These are phyloP conservation scores for Muschampia staudingeri DNA, from an alignment of 2,888 invertebrate species.

Conservation along the genomic window DNA sequence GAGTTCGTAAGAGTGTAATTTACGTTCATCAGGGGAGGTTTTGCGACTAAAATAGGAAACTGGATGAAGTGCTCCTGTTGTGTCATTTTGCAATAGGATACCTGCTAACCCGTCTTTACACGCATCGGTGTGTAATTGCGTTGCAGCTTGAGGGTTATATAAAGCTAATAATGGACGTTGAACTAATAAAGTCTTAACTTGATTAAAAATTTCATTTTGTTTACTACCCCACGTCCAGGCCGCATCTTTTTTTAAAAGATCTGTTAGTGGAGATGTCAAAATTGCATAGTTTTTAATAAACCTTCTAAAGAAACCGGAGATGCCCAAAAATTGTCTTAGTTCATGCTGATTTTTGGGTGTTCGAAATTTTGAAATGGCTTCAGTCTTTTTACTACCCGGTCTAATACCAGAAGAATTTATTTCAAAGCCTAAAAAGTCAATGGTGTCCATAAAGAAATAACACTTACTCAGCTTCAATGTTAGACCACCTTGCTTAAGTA, in stretches of 20 bases:
- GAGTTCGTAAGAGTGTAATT: background rate
- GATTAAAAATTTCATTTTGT: constrained; percentile 17
- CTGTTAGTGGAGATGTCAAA: constrained; percentile 59
- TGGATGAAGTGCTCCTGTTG: background rate
- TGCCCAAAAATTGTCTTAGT: constrained; percentile 60
- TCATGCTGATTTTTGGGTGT: constrained; percentile 50
- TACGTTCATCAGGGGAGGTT: constrained; percentile 38
- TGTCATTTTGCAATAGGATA: background rate
- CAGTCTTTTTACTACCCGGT: constrained; percentile 66
- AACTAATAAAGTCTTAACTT: background rate
- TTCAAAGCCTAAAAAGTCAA: constrained; percentile 69
- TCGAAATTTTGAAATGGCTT: constrained; percentile 57
- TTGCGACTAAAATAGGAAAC: constrained; percentile 55
- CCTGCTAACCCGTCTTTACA: constrained; percentile 11
- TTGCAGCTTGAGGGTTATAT: background rate
- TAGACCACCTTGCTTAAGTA: constrained; percentile 57
- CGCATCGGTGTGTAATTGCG: constrained; percentile 1
- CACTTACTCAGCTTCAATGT: constrained; percentile 68
- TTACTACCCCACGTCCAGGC: constrained; percentile 39
- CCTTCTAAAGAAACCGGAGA: constrained; percentile 52
- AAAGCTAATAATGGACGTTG: background rate
- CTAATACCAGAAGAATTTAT: constrained; percentile 61
- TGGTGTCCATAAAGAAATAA: constrained; percentile 61
- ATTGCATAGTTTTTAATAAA: constrained; percentile 7
- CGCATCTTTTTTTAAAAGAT: constrained; percentile 44